A percentile compares a stretch with the other conserved stretches of the same genome.
These are phyloP conservation scores for Sesamia nonagrioides DNA, from an alignment of 1,140 invertebrate genomes.

Conservation along the genomic window DNA sequence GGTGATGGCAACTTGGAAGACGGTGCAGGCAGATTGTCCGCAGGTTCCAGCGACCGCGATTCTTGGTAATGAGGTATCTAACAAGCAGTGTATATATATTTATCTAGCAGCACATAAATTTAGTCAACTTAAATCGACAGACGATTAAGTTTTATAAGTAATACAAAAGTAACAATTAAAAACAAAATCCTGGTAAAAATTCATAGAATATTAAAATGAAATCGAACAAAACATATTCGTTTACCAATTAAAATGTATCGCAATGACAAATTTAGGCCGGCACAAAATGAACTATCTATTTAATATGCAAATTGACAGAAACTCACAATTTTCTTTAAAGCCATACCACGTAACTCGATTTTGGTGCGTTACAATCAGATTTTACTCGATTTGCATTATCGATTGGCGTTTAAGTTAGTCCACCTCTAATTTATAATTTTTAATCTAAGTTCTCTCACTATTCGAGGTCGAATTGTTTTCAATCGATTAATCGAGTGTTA, in stretches of 20 bases:
- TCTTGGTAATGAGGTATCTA: no score
- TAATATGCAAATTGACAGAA: slow-evolving; percentile 1
- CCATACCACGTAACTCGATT: slow-evolving; percentile 6
- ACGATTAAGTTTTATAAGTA: not conserved
- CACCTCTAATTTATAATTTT: slow-evolving; percentile 40
- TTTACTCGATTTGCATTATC: slow-evolving; percentile 28
- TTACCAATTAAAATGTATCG: slow-evolving; percentile 17
- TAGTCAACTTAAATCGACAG: not conserved
- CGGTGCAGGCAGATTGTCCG: no score
- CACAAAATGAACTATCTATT: slow-evolving; percentile 15
- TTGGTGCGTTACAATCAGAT: slow-evolving; percentile 11
- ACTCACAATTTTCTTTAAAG: not conserved
- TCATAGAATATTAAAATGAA: not conserved
- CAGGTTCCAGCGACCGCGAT: no score
- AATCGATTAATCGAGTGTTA: slow-evolving; percentile 24
- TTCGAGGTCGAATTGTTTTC: slow-evolving; percentile 19
- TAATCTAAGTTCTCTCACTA: slow-evolving; percentile 33
- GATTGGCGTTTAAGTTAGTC: slow-evolving; percentile 23
- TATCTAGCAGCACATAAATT: no score
- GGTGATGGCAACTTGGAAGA: no score
- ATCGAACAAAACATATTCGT: slow-evolving; percentile 12
- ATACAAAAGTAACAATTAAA: slow-evolving; percentile 1
- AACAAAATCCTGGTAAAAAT: slow-evolving; percentile 2
- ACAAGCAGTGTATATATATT: no score
- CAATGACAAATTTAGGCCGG: not conserved